phyloP scores from a whole-genome alignment of 53 echinoderm and acorn worm genomes.

The Arbacia lixula region DNA sequence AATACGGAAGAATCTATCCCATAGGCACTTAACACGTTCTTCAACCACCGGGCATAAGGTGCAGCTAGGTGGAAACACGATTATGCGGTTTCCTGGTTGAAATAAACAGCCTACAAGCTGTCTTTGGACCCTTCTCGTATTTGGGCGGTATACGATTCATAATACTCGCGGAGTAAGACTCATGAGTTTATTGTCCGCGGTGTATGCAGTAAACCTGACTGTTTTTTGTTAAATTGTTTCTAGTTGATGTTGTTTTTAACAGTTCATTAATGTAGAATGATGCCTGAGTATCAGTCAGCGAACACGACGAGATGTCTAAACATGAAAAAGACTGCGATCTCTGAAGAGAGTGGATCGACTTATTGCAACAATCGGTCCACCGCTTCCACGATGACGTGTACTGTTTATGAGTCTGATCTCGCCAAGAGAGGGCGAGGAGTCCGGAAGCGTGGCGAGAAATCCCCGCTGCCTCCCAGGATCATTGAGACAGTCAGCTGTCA shows the following conservation, averaged over 20 bases:
- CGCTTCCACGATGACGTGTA: conserved; percentile 55
- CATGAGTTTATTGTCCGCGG: conserved; percentile 35
- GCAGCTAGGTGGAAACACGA: conserved; percentile 42
- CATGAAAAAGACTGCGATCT: conserved; percentile 26
- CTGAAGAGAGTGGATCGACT: conserved; percentile 47
- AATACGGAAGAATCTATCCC: conserved; percentile 42
- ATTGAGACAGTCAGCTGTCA: conserved; percentile 39
- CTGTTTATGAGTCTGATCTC: conserved; percentile 46
- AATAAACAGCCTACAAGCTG: conserved; percentile 47
- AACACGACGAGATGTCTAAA: conserved; percentile 13
- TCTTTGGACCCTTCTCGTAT: conserved; percentile 8
- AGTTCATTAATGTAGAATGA: conserved; percentile 26
- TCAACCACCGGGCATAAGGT: conserved; percentile 47
- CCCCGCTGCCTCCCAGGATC: conserved; percentile 19
- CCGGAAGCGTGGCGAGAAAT: conserved; percentile 55
- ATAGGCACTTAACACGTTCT: neutral
- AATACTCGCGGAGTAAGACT: neutral
- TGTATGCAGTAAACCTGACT: conserved; percentile 5
- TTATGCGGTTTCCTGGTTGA: conserved; percentile 35
- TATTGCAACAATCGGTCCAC: conserved; percentile 60
- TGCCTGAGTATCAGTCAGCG: neutral
- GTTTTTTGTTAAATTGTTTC: conserved; percentile 2
- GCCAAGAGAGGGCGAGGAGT: conserved; percentile 55
- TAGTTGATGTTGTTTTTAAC: conserved; percentile 29
- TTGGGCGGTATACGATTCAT: conserved; percentile 8